phyloP scores from a whole-genome alignment of 1,140 invertebrate species.

The Doryteuthis pealeii region DNA sequence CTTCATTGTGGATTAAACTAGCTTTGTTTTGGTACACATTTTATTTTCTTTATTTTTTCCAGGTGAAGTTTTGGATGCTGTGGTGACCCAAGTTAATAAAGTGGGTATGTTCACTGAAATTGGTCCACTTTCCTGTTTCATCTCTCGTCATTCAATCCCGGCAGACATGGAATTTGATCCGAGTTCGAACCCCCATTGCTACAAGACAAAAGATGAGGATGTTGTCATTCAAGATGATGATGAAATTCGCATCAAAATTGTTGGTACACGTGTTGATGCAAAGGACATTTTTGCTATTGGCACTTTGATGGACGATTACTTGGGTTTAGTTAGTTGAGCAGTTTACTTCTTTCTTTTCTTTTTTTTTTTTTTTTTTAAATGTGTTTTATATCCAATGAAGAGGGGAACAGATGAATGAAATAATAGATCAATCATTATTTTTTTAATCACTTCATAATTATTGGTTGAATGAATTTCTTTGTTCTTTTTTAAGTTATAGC shows the following conservation, averaged over 20 bases:
- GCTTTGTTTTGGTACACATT: too few species aligned
- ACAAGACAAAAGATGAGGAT: conserved; percentile 98
- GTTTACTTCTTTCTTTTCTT: too few species aligned
- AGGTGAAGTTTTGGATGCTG: conserved; percentile 92
- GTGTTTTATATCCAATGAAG: too few species aligned
- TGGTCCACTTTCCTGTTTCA: conserved; percentile 98
- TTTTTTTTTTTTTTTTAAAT: too few species aligned
- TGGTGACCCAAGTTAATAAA: conserved; percentile 99
- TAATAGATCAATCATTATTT: too few species aligned
- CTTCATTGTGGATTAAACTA: too few species aligned
- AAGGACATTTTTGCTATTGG: conserved; percentile 62
- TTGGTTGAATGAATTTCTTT: too few species aligned
- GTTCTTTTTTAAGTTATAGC: too few species aligned
- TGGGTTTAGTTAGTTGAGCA: conserved; percentile 8
- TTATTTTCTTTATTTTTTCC: background rate
- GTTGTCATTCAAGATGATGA: conserved; percentile 96
- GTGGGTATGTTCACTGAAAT: conserved; percentile 99
- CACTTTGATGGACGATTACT: conserved; percentile 4
- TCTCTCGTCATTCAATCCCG: conserved; percentile 98
- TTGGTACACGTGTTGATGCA: conserved; percentile 97
- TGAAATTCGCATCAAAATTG: conserved; percentile 95
- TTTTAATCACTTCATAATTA: too few species aligned
- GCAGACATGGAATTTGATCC: conserved; percentile 99
- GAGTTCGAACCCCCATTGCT: conserved; percentile 95
- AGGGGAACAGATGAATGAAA: too few species aligned